These are phyloP conservation scores for Hyphantria cunea DNA, from an alignment of 1,140 invertebrate species.

Conservation along the genomic window DNA sequence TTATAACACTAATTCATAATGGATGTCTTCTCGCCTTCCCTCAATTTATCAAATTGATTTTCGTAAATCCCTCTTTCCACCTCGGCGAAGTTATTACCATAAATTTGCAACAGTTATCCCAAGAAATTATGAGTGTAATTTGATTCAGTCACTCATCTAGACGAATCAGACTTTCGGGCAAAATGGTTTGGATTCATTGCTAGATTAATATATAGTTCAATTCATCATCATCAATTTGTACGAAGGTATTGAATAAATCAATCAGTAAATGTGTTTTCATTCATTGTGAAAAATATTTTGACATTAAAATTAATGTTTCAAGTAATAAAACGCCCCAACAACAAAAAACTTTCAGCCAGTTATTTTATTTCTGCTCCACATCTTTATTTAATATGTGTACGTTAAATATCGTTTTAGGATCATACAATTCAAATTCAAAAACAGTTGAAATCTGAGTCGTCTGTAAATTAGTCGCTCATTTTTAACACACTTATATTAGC, in stretches of 20 bases:
- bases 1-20: slow-evolving; percentile 76
- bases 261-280: too few species aligned
- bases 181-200: slow-evolving; percentile 41
- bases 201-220: slow-evolving; percentile 5
- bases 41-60: slow-evolving; percentile 76
- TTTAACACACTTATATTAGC: too few species aligned
- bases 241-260: neutral
- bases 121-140: slow-evolving; percentile 61
- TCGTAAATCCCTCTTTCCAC: slow-evolving; percentile 53
- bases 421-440: too few species aligned
- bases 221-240: slow-evolving; percentile 1
- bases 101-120: slow-evolving; percentile 61
- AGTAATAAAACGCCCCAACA: too few species aligned
- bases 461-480: too few species aligned
- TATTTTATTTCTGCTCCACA: too few species aligned
- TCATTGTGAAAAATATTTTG: too few species aligned
- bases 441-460: too few species aligned
- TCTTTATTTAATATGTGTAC: too few species aligned
- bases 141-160: slow-evolving; percentile 51
- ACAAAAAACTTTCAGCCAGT: too few species aligned
- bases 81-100: slow-evolving; percentile 52
- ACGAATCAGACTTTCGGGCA: slow-evolving; percentile 23
- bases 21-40: slow-evolving; percentile 61
- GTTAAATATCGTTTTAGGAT: too few species aligned
- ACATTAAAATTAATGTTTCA: too few species aligned